Percentiles rank a stretch among this genome's conserved stretches.
phyloP scores from a whole-genome alignment of 2,888 invertebrate genomes.

The Acanthosepion esculentum region DNA sequence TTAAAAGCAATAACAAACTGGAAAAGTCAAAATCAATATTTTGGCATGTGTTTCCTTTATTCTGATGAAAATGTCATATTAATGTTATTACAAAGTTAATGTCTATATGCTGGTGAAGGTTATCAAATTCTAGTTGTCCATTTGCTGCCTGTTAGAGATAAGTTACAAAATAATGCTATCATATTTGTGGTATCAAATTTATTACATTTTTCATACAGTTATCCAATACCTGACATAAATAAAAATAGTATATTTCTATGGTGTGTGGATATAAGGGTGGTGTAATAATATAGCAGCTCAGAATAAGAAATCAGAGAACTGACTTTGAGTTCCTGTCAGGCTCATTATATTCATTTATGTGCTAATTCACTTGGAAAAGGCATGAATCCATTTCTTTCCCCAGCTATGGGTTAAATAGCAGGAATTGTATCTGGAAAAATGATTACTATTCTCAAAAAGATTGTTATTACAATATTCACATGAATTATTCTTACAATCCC shows the following conservation, averaged over 20 bases:
- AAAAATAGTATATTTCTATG: neutral
- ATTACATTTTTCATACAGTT: neutral
- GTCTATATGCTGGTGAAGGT: neutral
- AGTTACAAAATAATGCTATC: neutral
- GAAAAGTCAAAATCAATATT: neutral
- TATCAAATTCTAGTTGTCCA: neutral
- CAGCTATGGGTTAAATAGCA: too few relatives aligned
- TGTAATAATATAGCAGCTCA: too few relatives aligned
- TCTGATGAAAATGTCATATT: conserved; percentile 21
- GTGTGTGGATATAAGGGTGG: neutral
- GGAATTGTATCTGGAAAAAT: too few relatives aligned
- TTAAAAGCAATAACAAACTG: neutral
- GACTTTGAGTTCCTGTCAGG: too few relatives aligned
- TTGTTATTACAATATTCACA: too few relatives aligned
- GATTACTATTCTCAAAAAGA: too few relatives aligned
- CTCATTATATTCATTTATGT: too few relatives aligned
- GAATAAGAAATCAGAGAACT: too few relatives aligned
- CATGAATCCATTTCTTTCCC: too few relatives aligned
- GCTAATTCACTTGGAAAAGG: too few relatives aligned
- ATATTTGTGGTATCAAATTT: neutral
- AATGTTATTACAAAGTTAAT: neutral
- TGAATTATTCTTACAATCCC: too few relatives aligned
- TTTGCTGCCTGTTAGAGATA: conserved; percentile 33
- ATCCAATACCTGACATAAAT: neutral
- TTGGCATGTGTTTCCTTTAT: neutral